Percentiles rank a stretch among this genome's conserved stretches.
These are phyloP conservation scores for Castor canadensis DNA, from an alignment of 2,113 vertebrate genomes.

Conservation along the genomic window DNA sequence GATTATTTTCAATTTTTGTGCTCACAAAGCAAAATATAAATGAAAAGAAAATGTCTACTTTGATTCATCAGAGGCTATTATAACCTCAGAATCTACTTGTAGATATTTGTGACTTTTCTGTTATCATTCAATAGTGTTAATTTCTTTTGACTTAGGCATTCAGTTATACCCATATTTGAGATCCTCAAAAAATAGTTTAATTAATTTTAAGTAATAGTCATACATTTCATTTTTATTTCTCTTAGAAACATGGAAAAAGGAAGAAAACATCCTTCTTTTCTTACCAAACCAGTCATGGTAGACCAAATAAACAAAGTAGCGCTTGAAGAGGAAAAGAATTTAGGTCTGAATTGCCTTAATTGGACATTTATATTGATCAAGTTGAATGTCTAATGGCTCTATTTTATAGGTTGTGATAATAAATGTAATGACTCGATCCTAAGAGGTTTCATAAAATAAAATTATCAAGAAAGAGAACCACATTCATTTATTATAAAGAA, in stretches of 20 bases:
- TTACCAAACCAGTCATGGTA: neutral
- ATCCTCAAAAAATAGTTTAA: neutral
- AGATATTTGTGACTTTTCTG: neutral
- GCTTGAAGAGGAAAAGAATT: conserved; percentile 35
- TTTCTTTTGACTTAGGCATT: neutral
- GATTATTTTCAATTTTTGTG: neutral
- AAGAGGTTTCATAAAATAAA: conserved; percentile 50
- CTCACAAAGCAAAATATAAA: neutral
- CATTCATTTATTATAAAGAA: conserved; percentile 42
- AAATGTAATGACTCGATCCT: conserved; percentile 51
- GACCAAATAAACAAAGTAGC: conserved; percentile 29
- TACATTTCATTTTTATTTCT: neutral
- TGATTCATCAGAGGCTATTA: neutral
- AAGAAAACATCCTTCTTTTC: neutral
- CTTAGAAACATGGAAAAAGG: neutral
- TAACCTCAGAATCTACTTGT: neutral
- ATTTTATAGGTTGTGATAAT: conserved; percentile 44
- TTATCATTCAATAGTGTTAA: neutral
- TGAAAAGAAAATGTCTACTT: neutral
- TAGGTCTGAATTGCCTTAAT: conserved; percentile 49
- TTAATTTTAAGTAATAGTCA: neutral
- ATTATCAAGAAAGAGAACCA: conserved; percentile 46
- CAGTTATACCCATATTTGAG: neutral
- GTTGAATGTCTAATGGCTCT: conserved; percentile 31
- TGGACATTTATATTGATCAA: conserved; percentile 53